Evolutionary conservation across 2,888 invertebrate genomes (phyloP).

Genomic region (Lasioglossum malachurum): DNA sequence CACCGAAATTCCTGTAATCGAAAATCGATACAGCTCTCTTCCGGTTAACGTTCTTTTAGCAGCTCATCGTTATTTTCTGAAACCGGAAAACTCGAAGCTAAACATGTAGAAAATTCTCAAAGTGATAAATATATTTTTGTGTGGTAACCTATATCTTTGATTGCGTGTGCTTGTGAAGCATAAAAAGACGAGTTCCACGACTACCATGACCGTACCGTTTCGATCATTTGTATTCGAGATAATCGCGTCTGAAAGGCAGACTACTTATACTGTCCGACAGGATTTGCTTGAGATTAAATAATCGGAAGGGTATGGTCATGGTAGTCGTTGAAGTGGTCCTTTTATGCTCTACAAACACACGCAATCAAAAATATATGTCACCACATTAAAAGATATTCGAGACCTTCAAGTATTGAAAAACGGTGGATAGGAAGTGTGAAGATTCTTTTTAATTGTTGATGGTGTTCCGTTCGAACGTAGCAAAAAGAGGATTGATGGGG

Average conservation of each 20-base stretch:
- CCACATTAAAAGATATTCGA: background rate
- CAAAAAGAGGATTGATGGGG: background rate
- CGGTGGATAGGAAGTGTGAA: background rate
- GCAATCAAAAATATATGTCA: background rate
- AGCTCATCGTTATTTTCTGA: background rate
- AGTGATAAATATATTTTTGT: background rate
- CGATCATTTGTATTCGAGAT: background rate
- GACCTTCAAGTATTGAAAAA: background rate
- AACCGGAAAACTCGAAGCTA: background rate
- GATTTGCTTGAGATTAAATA: background rate
- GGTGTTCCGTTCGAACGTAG: background rate
- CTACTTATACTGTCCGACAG: background rate
- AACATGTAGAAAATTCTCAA: background rate
- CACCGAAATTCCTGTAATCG: slow-evolving; percentile 29
- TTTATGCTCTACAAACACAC: background rate
- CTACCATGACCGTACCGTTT: background rate
- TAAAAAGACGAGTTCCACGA: background rate
- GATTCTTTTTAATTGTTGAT: background rate
- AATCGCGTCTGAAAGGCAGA: background rate
- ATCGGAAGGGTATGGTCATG: background rate
- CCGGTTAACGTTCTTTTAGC: background rate
- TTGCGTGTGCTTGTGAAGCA: background rate
- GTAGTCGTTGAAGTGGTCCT: background rate
- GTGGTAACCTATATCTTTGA: background rate
- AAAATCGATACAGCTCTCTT: slow-evolving; percentile 25